These are phyloP conservation scores for Myiopsitta monachus DNA, from an alignment of 2,113 vertebrate genomes.

Conservation along the genomic window DNA sequence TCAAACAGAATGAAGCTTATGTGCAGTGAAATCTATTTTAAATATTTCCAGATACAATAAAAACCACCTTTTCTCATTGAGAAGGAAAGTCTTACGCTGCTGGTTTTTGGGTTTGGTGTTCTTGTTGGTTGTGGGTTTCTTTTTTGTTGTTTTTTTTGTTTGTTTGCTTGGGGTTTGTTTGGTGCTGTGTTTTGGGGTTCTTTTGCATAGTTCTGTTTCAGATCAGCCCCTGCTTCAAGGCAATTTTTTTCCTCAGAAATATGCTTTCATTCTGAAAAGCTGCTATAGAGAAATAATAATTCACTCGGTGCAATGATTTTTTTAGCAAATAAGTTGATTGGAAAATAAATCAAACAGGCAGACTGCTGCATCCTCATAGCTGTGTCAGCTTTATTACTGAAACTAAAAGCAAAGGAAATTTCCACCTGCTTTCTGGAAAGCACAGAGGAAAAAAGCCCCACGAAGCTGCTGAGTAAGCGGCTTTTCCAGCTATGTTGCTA, in stretches of 20 bases:
- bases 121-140: not conserved
- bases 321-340: not conserved
- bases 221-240: not conserved
- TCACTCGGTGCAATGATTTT: not conserved
- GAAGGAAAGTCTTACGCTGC: not conserved
- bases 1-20: not conserved
- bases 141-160: not conserved
- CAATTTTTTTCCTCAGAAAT: not conserved
- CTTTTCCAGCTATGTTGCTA: not conserved
- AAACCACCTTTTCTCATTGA: not conserved
- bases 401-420: conserved; percentile 4
- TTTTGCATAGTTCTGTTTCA: not conserved
- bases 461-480: not conserved
- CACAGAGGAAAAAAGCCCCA: not conserved
- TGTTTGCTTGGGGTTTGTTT: not conserved
- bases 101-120: not conserved
- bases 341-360: not conserved
- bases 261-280: not conserved
- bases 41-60: not conserved
- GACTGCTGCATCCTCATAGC: not conserved
- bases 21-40: not conserved
- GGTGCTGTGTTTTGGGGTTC: too few species aligned
- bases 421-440: conserved; percentile 22
- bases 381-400: not conserved
- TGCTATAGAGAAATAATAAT: not conserved